These are phyloP conservation scores for Rhinichthys klamathensis DNA, from an alignment of 2,113 vertebrate species.

Conservation along the genomic window DNA sequence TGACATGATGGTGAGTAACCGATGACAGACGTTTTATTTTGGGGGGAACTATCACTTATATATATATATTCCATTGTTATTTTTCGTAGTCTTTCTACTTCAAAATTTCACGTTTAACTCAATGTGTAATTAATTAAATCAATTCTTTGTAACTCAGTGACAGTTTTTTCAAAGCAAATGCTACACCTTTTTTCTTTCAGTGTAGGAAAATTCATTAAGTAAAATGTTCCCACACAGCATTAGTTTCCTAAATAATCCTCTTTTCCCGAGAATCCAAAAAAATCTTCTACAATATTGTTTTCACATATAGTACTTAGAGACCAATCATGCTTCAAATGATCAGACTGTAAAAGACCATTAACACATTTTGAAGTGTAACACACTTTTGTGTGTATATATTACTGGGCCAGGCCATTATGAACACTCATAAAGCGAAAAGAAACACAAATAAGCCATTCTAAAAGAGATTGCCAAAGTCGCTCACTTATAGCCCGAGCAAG, in stretches of 20 bases:
- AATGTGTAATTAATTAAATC: too few relatives aligned
- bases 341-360: conserved; percentile 25
- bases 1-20: not conserved
- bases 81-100: too few relatives aligned
- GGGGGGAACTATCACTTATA: not conserved
- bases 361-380: conserved; percentile 17
- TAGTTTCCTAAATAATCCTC: not conserved
- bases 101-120: too few relatives aligned
- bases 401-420: not conserved
- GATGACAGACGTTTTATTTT: not conserved
- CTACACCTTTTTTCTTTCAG: too few relatives aligned
- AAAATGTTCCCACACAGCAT: not conserved
- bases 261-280: not conserved
- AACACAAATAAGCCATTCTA: conserved; percentile 22
- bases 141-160: too few relatives aligned
- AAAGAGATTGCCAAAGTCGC: not conserved
- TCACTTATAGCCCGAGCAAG: not conserved
- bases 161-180: too few relatives aligned
- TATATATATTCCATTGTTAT: too few relatives aligned
- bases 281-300: not conserved
- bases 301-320: not conserved
- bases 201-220: not conserved
- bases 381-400: not conserved
- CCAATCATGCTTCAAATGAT: conserved; percentile 29
- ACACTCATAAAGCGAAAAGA: not conserved